phyloP scores from a whole-genome alignment of 2,797 vertebrate species.

The Semaprochilodus insignis region DNA sequence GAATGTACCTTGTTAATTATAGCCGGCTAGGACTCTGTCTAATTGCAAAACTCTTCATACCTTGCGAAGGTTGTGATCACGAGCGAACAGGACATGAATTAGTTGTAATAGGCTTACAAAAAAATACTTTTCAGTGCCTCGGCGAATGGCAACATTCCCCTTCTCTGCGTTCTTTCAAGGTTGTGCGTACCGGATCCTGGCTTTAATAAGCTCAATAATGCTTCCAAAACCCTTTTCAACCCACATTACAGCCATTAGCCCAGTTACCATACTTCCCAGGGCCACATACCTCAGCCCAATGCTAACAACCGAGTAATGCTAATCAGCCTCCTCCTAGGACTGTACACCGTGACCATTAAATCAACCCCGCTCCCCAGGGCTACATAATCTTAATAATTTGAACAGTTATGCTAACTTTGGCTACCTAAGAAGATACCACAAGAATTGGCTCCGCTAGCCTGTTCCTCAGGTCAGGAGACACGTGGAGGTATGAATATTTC shows the following conservation, averaged over 20 bases:
- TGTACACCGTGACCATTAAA: conserved; percentile 16
- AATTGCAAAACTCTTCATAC: not conserved
- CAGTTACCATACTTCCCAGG: conserved; percentile 12
- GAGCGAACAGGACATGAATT: not conserved
- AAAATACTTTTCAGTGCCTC: not conserved
- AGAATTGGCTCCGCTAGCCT: conserved; percentile 1
- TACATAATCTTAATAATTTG: not conserved
- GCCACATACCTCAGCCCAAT: conserved; percentile 39
- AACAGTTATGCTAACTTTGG: not conserved
- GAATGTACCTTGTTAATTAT: not conserved
- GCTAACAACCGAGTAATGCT: conserved; percentile 43
- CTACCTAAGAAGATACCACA: conserved; percentile 27
- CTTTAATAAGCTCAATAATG: conserved; percentile 1
- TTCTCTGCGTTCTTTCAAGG: not conserved
- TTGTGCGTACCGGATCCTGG: not conserved
- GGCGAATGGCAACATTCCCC: not conserved
- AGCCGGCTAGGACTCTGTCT: too few relatives aligned
- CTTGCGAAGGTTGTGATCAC: not conserved
- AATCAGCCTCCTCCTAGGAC: conserved; percentile 38
- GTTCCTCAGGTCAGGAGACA: conserved; percentile 19
- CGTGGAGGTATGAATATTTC: conserved; percentile 17
- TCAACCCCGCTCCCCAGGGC: conserved; percentile 16
- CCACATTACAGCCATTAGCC: conserved; percentile 33
- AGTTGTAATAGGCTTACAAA: not conserved
- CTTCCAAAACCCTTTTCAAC: conserved; percentile 23